Conservation (phyloP, 2,113 vertebrate species). For the Lepus europaeus region DNA sequence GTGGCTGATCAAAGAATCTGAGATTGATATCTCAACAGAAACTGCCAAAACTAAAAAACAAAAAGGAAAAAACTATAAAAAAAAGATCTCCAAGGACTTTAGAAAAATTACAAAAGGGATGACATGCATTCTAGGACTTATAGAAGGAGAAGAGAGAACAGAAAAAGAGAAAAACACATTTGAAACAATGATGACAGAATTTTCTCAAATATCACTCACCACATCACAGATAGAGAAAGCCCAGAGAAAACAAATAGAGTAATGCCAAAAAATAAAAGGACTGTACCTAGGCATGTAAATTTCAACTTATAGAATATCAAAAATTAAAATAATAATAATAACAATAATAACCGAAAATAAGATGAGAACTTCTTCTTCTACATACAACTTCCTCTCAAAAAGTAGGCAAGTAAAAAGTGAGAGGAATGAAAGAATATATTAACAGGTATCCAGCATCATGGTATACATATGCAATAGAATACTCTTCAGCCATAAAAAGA, state of each 20-base stretch:
- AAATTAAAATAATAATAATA: neutral
- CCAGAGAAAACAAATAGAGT: neutral
- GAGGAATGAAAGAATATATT: neutral
- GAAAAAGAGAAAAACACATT: neutral
- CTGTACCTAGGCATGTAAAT: neutral
- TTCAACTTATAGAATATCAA: neutral
- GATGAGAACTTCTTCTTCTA: too few species aligned
- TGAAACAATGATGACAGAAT: neutral
- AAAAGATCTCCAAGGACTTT: neutral
- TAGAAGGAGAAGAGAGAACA: neutral
- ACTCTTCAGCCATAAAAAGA: too few species aligned
- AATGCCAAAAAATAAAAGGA: neutral
- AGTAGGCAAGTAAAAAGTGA: neutral
- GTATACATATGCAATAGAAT: too few species aligned
- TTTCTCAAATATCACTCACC: neutral
- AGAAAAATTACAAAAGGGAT: neutral
- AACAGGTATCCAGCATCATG: too few species aligned
- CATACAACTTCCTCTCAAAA: neutral
- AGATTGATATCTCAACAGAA: neutral
- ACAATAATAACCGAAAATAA: too few species aligned
- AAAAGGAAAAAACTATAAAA: neutral
- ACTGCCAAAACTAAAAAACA: neutral
- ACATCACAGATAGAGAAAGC: neutral
- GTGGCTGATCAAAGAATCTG: neutral
- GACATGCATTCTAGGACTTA: neutral